Evolutionary conservation across 1,140 invertebrate species (phyloP).

Genomic region (Nasonia longicornis): DNA sequence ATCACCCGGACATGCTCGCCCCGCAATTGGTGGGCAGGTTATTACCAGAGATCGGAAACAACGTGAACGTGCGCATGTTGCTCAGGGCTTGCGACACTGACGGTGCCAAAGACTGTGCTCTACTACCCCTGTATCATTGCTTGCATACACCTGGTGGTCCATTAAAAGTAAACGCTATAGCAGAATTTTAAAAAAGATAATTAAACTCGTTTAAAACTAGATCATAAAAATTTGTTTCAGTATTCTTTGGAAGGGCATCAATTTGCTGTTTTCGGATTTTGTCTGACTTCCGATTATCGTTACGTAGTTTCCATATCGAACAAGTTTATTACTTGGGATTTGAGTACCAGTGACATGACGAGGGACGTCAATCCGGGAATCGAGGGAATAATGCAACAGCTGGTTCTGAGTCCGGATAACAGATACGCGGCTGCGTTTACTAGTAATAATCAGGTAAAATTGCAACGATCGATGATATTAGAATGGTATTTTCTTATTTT

Average conservation of each 20-base stretch:
- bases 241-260: slow-evolving; percentile 98
- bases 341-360: slow-evolving; percentile 92
- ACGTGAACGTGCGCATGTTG: slow-evolving; percentile 87
- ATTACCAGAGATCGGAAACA: slow-evolving; percentile 89
- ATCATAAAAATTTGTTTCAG: slow-evolving; percentile 65
- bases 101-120: slow-evolving; percentile 88
- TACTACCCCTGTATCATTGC: slow-evolving; percentile 94
- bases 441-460: slow-evolving; percentile 89
- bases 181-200: not conserved
- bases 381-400: slow-evolving; percentile 94
- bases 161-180: slow-evolving; percentile 77
- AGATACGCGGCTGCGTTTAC: slow-evolving; percentile 96
- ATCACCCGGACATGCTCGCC: slow-evolving; percentile 95
- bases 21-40: slow-evolving; percentile 94
- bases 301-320: slow-evolving; percentile 98
- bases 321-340: slow-evolving; percentile 96
- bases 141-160: slow-evolving; percentile 97
- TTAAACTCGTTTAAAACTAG: not conserved
- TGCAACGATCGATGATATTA: not conserved
- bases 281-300: slow-evolving; percentile 90
- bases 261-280: slow-evolving; percentile 96
- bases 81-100: slow-evolving; percentile 90
- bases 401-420: slow-evolving; percentile 95
- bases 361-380: slow-evolving; percentile 92
- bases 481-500: not conserved